phyloP scores from a whole-genome alignment of 2,113 vertebrate genomes.

The Neotragus pygmaeus region DNA sequence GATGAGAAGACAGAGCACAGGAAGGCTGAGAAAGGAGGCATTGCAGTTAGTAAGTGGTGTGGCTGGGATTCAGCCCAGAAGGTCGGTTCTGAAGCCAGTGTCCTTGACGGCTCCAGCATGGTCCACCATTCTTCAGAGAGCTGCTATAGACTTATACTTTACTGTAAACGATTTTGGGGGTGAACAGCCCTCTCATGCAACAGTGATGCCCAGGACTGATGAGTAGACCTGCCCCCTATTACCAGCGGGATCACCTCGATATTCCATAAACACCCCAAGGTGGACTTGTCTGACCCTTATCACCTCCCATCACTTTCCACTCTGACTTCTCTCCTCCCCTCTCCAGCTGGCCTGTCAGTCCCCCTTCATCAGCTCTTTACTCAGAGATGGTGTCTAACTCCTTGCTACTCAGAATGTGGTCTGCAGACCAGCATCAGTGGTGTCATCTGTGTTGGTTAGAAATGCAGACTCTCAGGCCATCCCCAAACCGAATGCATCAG shows the following conservation, averaged over 20 bases:
- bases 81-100: neutral
- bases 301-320: neutral
- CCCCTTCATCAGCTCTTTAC: neutral
- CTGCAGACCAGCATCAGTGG: neutral
- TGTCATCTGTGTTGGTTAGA: neutral
- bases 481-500: neutral
- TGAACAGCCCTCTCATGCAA: neutral
- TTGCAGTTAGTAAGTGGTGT: fast-evolving
- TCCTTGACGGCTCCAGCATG: fast-evolving
- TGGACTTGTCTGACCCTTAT: neutral
- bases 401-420: neutral
- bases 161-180: neutral
- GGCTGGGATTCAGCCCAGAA: neutral
- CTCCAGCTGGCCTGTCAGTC: neutral
- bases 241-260: neutral
- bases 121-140: neutral
- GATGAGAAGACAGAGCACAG: neutral
- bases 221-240: neutral
- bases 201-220: too few relatives aligned
- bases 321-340: neutral
- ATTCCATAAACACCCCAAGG: neutral
- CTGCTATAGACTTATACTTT: neutral
- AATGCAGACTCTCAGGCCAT: neutral
- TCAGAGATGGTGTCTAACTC: too few relatives aligned
- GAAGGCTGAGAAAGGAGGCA: neutral